Evolutionary conservation across 30 jellyfish, hydroid and myxozoan species (phyloP).

Genomic region (Aurelia sp.): DNA sequence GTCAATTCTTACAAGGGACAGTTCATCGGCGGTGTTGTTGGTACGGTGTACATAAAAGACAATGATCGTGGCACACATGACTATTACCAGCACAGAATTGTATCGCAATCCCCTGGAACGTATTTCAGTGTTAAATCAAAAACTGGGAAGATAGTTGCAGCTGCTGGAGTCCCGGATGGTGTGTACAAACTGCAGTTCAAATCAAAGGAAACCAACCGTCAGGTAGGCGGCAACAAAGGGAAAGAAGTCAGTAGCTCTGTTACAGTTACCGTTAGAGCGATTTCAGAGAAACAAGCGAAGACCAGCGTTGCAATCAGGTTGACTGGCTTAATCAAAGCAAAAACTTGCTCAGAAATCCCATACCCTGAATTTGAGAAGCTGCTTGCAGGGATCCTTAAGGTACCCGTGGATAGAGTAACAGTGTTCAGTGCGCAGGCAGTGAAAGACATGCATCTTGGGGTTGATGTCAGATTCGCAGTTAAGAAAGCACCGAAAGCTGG

Average conservation of each 20-base stretch:
- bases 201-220: slow-evolving; percentile 82
- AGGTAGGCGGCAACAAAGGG: slow-evolving; percentile 61
- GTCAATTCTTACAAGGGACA: slow-evolving; percentile 87
- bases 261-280: slow-evolving; percentile 74
- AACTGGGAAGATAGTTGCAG: slow-evolving; percentile 82
- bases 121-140: slow-evolving; percentile 68
- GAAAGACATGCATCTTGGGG: slow-evolving; percentile 90
- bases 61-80: slow-evolving; percentile 80
- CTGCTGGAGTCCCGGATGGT: slow-evolving; percentile 75
- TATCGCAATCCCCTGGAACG: slow-evolving; percentile 68
- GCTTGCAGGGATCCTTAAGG: slow-evolving; percentile 85
- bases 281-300: slow-evolving; percentile 90
- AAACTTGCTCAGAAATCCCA: slow-evolving; percentile 81
- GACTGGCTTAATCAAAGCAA: slow-evolving; percentile 80
- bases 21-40: slow-evolving; percentile 89
- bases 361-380: slow-evolving; percentile 88
- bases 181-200: slow-evolving; percentile 70
- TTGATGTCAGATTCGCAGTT: slow-evolving; percentile 93
- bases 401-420: slow-evolving; percentile 73
- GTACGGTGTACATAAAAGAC: slow-evolving; percentile 87
- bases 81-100: slow-evolving; percentile 70
- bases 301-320: slow-evolving; percentile 91
- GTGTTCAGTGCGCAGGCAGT: slow-evolving; percentile 93
- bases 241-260: slow-evolving; percentile 78
- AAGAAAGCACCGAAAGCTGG: slow-evolving; percentile 82